These are phyloP conservation scores for Luffia ferchaultella DNA, from an alignment of 2,888 invertebrate species.

Conservation along the genomic window DNA sequence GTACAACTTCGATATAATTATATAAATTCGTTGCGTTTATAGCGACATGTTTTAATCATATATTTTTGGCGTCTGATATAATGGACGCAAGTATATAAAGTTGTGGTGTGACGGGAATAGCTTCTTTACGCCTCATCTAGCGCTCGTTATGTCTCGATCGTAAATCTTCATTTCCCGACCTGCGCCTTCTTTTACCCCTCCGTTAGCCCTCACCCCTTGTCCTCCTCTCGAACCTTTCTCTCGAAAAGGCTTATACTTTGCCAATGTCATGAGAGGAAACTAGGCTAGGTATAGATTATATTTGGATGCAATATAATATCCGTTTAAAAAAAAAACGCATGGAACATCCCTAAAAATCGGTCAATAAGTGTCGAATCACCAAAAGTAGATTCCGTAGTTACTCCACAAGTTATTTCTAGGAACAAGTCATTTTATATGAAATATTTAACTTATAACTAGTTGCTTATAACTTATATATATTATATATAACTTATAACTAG, in stretches of 20 bases:
- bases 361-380: too few species aligned
- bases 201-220: constrained; percentile 31
- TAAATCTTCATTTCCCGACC: constrained; percentile 54
- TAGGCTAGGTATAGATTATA: neutral
- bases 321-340: too few species aligned
- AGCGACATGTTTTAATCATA: neutral
- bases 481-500: too few species aligned
- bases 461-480: too few species aligned
- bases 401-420: too few species aligned
- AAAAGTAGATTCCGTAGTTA: too few species aligned
- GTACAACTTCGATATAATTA: too few species aligned
- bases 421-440: too few species aligned
- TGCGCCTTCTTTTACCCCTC: constrained; percentile 21
- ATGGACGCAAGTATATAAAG: neutral
- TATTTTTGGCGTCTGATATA: neutral
- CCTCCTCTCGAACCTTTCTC: constrained; percentile 33
- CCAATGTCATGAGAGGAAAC: neutral
- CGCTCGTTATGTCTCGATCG: constrained; percentile 61
- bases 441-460: too few species aligned
- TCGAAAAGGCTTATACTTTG: neutral
- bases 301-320: too few species aligned
- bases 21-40: too few species aligned
- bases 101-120: neutral
- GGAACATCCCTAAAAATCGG: too few species aligned
- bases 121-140: constrained; percentile 65